Base-by-base conservation (phyloP, 1,140 invertebrate genomes). In the Leptoteleia sp. region DNA sequence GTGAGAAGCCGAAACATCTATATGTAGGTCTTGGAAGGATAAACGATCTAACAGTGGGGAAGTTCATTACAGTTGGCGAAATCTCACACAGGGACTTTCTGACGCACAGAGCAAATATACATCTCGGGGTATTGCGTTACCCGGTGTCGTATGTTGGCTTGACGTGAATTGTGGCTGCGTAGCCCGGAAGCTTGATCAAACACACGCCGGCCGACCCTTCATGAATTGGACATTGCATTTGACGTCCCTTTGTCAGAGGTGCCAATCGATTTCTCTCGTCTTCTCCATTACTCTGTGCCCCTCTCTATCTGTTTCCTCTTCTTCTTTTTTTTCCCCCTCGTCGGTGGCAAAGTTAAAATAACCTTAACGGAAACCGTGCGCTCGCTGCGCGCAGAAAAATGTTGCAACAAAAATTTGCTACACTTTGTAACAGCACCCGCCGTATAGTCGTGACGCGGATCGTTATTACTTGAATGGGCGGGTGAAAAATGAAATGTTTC, bases 141-240 rank as follows among this genome's bases (percentile, higher is more conserved):
- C 40, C 64, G 35, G 71, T 76, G 71, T 76, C 72, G 54, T 64
- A 59, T 77, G 73, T 77, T 71, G 65, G 65, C 59, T 70, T 65
- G 57, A 77, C 73, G 73, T 72, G 67, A 67, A 78, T 72, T 72
- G 67, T 72, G 76, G 61, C 61, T 65, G 54, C 67, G 68, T 61
- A 73, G 76, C 70, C 76, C 76, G 70, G 64, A 79, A 75, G 77
- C 77, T 80, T 75, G 71, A 76, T 80, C 71, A 80, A 80, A 80
- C 71, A 80, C 57, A 80, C 71, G 65, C 47, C 70, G 65, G 61
- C 38, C 75, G 71, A 81, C 79, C 79, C 71, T 76, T 71, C 70
- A 76, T 81, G 76, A 78, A 76, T 78, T 75, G 70, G 75, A 76
- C 79, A 78, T 81, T 67, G 75, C 76, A 64, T 78, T 81, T 81